Base-by-base conservation (phyloP, 2,113 vertebrate genomes). In the Thalassoma bifasciatum region DNA sequence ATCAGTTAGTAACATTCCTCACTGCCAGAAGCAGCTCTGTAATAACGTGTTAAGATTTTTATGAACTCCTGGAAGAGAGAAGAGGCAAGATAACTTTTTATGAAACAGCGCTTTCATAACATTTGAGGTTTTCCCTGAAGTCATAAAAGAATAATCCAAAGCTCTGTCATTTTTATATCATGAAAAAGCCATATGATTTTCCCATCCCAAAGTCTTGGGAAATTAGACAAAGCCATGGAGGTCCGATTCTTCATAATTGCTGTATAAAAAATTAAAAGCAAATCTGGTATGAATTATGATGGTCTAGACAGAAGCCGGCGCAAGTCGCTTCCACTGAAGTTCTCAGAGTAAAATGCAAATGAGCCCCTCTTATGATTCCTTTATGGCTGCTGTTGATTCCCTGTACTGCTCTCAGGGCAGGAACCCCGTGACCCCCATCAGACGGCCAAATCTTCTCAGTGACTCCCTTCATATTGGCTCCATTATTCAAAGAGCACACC, bases 401-500 rank as follows among this genome's bases (percentile, higher is more conserved):
- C 74, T 4, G 74, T 8, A 10, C 79, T 88, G 64, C 86, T 86
- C 88, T 74, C 24, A 9, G 88, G 80, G 81, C 74, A n/a, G 42
- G 72, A 91, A 91, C 85, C 86, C 81, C 34, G 62, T 86, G 91
- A 92, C 90, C 88, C 79, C 75, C 84, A 91, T 92, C 90, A 91
- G 65, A 88, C 67, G 71, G 66, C 75, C 82, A 84, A 71, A 91
- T 91, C 88, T 87, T 86, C 77, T 90, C 89, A 87, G 88, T 90
- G 83, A 91, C 88, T 86, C 70, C 66, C 84, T 85, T 85, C 75
- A 85, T 89, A 92, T 92, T 90, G 87, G 89, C 82, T 87, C 84
- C 84, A 91, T 93, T 92, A 93, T 93, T 94, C 86, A 88, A 89
- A 92, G 88, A 85, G 82, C 89, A 90, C 90, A 86, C 62, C 70